Evolutionary conservation across 2,113 vertebrate species (phyloP), one percentile per base, ranked within the genome.

Genomic region (Thalassoma bifasciatum): DNA sequence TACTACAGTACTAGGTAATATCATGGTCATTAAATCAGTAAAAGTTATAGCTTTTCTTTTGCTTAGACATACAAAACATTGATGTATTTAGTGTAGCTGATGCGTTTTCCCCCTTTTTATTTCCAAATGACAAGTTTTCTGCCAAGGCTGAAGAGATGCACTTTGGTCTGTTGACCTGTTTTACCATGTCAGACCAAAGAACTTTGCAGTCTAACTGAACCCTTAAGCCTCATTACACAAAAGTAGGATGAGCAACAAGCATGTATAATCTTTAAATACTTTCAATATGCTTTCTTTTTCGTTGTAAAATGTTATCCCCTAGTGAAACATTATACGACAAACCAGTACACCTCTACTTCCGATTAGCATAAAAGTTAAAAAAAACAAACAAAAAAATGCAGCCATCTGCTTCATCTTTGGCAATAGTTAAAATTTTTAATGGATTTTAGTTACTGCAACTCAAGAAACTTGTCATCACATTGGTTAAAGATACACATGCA

Each of bases 141-240:
- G 4, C 16, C 57, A 19, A 46, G 17, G 17, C 7, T 14, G 26
- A 49, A 26, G 47, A 56, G 40, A 61, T 67, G 84, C 67, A 75
- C 81, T 86, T 82, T 89, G 70, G 73, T 86, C 82, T 89, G 79
- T 79, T 90, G 73, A 81, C 74, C 83, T 79, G 59, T 57, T 51
- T 24, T 42, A 46, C 17, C 12, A 46, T 46, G 12, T 68, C 51
- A 22, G n/a, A 61, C 16, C 23, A 8, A 40, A 10, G 1, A 24
- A 8, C 13, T 47, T 4, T 52, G 21, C 40, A 44, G 47, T 23
- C 19, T 2, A 2, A 17, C 10, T n/a, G 17, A 49, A 19, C 44
- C 17, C 7, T 19, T 8, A 4, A 4, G 44, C 9, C 38, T 30
- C 30, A 30, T 30, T 3, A 30, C 6, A 10, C 12, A 40, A 40